These are phyloP conservation scores for Macropodus opercularis DNA, from an alignment of 2,797 vertebrate genomes.

Conservation along the genomic window DNA sequence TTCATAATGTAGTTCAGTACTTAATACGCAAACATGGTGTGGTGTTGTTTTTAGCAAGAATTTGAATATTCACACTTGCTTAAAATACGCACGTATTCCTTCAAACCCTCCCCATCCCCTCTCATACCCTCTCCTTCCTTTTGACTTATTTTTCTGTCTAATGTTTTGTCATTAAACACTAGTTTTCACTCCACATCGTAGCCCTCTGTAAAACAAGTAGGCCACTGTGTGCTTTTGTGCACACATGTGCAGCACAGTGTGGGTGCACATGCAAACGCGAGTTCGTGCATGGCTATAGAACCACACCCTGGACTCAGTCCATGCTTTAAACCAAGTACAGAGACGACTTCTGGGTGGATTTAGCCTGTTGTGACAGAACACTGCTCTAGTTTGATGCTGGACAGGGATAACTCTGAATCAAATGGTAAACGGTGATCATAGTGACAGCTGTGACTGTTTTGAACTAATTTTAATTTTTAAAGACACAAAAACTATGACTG, in stretches of 20 bases:
- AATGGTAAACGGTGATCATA: slow-evolving; percentile 23
- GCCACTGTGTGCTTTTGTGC: slow-evolving; percentile 46
- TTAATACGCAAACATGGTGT: background rate
- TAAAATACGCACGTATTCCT: slow-evolving; percentile 13
- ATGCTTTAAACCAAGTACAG: slow-evolving; percentile 47
- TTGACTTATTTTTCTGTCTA: slow-evolving; percentile 11
- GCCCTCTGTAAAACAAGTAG: slow-evolving; percentile 55
- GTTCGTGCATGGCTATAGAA: slow-evolving; percentile 45
- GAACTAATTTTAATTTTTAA: too few relatives aligned
- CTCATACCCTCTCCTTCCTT: background rate
- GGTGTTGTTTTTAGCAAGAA: slow-evolving; percentile 6
- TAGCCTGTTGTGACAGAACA: slow-evolving; percentile 59
- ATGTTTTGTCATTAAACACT: slow-evolving; percentile 43
- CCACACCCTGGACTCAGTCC: slow-evolving; percentile 69
- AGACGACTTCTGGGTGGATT: slow-evolving; percentile 44
- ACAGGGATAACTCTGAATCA: slow-evolving; percentile 14
- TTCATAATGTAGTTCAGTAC: background rate
- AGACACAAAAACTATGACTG: too few relatives aligned
- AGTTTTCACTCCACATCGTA: slow-evolving; percentile 41
- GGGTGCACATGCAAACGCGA: slow-evolving; percentile 39
- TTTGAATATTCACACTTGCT: background rate
- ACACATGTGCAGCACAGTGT: slow-evolving; percentile 57
- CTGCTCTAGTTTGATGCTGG: slow-evolving; percentile 23
- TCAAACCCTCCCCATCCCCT: background rate
- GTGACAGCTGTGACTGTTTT: slow-evolving; percentile 22